These are phyloP conservation scores for Notechis scutatus DNA, from an alignment of 2,113 vertebrate genomes.

Conservation along the genomic window DNA sequence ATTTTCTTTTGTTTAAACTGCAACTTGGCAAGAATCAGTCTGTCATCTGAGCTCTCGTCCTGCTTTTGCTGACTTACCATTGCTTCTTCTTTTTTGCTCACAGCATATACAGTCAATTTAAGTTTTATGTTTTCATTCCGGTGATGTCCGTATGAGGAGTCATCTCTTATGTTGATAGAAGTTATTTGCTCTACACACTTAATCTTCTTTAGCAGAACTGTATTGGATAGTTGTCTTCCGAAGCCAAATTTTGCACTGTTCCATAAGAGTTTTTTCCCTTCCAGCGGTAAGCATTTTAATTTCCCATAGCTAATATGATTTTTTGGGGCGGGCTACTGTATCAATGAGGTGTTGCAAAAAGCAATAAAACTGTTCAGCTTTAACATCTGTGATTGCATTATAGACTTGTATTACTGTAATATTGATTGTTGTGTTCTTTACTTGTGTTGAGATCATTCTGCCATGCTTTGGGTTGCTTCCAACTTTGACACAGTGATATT, in stretches of 20 bases:
- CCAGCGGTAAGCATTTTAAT: not conserved
- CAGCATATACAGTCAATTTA: not conserved
- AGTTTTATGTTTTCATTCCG: not conserved
- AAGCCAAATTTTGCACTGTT: not conserved
- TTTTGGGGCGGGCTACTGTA: not conserved
- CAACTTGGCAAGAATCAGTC: not conserved
- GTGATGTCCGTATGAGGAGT: not conserved
- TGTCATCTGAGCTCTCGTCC: not conserved
- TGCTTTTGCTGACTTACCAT: not conserved
- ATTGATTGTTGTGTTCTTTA: not conserved
- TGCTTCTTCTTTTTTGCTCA: not conserved
- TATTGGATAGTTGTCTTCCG: not conserved
- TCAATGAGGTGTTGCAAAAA: not conserved
- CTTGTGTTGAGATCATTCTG: not conserved
- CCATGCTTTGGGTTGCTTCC: not conserved
- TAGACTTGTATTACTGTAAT: not conserved
- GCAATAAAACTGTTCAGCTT: not conserved
- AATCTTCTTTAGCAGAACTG: not conserved
- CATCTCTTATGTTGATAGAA: not conserved
- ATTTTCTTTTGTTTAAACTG: not conserved
- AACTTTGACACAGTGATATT: not conserved
- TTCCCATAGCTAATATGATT: not conserved
- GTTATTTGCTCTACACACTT: not conserved
- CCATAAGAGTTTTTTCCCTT: not conserved
- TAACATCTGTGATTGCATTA: not conserved